Base-by-base conservation (phyloP, 2,113 vertebrate species). In the Ochotona princeps region DNA sequence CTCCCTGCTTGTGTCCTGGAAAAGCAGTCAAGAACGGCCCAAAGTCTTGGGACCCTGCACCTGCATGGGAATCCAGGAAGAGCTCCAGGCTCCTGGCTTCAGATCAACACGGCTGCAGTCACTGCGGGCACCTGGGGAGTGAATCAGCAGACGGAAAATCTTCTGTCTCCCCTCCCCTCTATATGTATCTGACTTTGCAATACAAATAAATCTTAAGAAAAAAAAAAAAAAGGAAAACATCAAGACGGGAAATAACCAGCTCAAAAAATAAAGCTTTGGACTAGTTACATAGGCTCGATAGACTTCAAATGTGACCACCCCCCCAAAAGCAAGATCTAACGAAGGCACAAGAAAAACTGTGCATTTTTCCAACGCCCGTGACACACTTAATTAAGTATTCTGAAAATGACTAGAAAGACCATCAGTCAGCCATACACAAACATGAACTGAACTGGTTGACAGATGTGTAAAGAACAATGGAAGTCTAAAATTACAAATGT, bases 351-450 rank as follows among this genome's bases (percentile, higher is more conserved):
- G 15, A 91, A 47, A 47, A 44, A 44, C 38, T 44, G 38, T 6
- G 38, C 38, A 44, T 44, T 44, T 44, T 44, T 44, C 38, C 38
- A 44, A 44, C 6, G 54, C 2, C 61, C 21, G 51, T 4, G 2
- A 23, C 57, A 84, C 21, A 51, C 4, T 26, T 30, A 13, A 3
- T 25, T 26, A 47, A 5, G 14, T 60, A 91, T 26, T 89, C n/a
- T 80, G n/a, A 88, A 47, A 72, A 72, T 17, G 8, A 90, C 7
- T 11, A 87, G 49, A 93, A 89, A 79, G 51, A 87, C 54, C 91
- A 25, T 35, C 11, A 75, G 69, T 21, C 30, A 63, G 63, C 54
- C 20, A 21, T 70, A 61, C 14, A 61, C 30, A 5, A 76, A 86
- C 78, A 0, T 54, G 14, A 76, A 18, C 21, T 69, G 57, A 78